phyloP scores from a whole-genome alignment of 2,888 invertebrate species.

The Cynaeus angustus region DNA sequence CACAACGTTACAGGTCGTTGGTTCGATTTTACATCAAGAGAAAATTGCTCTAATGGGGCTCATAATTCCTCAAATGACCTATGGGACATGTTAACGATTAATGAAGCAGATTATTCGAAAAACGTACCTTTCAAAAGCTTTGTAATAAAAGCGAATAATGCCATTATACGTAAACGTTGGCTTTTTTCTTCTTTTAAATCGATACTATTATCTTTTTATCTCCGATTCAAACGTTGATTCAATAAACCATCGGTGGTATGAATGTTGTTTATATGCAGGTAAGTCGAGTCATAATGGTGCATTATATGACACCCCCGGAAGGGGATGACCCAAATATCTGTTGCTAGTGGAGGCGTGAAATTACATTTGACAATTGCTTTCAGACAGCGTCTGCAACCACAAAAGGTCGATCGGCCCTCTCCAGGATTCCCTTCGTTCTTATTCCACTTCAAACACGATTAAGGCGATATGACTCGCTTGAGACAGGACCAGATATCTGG shows the following conservation, averaged over 20 bases:
- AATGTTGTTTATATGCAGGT: constrained; percentile 26
- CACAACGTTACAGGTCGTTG: constrained; percentile 67
- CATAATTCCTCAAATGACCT: constrained; percentile 68
- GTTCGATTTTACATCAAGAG: constrained; percentile 67
- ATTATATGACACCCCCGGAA: constrained; percentile 29
- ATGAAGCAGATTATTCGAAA: constrained; percentile 51
- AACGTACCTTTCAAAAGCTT: constrained; percentile 32
- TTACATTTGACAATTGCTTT: constrained; percentile 68
- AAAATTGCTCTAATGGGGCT: constrained; percentile 70
- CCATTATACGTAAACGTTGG: constrained; percentile 9
- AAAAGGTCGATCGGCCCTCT: constrained; percentile 54
- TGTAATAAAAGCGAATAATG: constrained; percentile 30
- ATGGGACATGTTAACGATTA: constrained; percentile 61
- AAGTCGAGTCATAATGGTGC: constrained; percentile 32
- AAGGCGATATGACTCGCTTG: constrained; percentile 62
- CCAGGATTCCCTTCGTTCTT: constrained; percentile 53
- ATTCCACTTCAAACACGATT: constrained; percentile 63
- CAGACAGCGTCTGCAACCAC: constrained; percentile 53
- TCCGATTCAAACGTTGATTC: too few relatives aligned
- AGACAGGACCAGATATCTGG: constrained; percentile 58
- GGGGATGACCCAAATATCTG: constrained; percentile 60
- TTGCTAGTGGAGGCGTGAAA: constrained; percentile 66
- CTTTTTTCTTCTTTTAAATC: constrained; percentile 6
- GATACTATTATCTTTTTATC: too few relatives aligned
- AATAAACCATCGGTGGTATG: neutral